phyloP scores from a whole-genome alignment of 2,888 invertebrate genomes.

The Sympetrum striolatum region DNA sequence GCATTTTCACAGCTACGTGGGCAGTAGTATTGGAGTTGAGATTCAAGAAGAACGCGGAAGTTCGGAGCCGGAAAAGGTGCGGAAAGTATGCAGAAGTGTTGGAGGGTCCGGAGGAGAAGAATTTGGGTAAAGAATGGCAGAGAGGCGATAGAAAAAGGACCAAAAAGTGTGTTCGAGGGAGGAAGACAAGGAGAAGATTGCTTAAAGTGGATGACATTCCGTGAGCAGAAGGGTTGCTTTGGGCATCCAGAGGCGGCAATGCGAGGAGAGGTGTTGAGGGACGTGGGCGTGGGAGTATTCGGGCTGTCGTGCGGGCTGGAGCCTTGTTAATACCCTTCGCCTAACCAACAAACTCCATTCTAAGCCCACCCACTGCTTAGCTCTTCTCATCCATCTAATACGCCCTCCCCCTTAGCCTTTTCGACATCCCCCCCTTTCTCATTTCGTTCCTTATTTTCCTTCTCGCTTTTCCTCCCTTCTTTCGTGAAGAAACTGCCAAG shows the following conservation, averaged over 20 bases:
- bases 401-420: background rate
- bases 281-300: slow-evolving; percentile 16
- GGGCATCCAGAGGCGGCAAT: background rate
- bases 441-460: background rate
- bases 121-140: background rate
- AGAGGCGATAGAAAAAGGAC: background rate
- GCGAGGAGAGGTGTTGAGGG: background rate
- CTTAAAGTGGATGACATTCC: background rate
- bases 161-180: background rate
- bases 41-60: background rate
- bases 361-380: slow-evolving; percentile 28
- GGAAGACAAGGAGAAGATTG: background rate
- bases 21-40: background rate
- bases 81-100: background rate
- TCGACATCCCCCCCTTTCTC: background rate
- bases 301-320: background rate
- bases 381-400: background rate
- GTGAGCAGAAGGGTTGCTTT: background rate
- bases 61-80: background rate
- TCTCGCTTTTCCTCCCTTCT: background rate
- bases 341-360: slow-evolving; percentile 20
- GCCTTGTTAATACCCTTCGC: slow-evolving; percentile 18
- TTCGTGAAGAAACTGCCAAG: background rate
- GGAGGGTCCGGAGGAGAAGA: background rate
- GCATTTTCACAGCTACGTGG: too few species aligned